Evolutionary conservation across 2,113 vertebrate genomes (phyloP).

Genomic region (Antigone vipio): DNA sequence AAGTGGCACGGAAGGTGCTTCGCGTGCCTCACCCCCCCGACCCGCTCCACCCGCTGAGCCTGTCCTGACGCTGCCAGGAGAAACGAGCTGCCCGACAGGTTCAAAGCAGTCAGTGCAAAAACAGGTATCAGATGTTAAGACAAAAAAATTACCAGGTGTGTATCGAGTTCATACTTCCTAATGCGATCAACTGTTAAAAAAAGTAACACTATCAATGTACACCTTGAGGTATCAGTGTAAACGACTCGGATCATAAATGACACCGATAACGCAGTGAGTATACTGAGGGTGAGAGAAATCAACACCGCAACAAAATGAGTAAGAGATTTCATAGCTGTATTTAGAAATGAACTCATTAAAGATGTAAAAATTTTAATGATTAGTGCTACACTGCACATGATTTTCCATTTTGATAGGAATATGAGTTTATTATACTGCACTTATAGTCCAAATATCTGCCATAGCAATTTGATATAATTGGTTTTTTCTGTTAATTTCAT

Average conservation of each 20-base stretch:
- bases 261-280: background rate
- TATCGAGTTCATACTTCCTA: background rate
- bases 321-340: background rate
- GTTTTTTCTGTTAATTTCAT: constrained; percentile 29
- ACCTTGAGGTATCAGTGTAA: background rate
- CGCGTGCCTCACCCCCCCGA: background rate
- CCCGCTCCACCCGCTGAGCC: background rate
- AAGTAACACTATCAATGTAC: accelerated
- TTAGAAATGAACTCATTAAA: background rate
- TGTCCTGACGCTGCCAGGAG: background rate
- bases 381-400: background rate
- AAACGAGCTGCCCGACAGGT: background rate
- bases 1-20: background rate
- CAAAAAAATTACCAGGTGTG: background rate
- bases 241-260: background rate
- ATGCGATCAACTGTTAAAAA: background rate
- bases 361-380: background rate
- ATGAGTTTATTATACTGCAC: background rate
- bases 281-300: background rate
- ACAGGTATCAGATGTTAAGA: background rate
- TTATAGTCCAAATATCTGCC: constrained; percentile 24
- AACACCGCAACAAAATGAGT: background rate
- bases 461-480: background rate
- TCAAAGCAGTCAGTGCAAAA: background rate
- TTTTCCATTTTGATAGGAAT: constrained; percentile 13